Evolutionary conservation across 2,113 vertebrate genomes (phyloP).

Genomic region (Calidris pugnax): DNA sequence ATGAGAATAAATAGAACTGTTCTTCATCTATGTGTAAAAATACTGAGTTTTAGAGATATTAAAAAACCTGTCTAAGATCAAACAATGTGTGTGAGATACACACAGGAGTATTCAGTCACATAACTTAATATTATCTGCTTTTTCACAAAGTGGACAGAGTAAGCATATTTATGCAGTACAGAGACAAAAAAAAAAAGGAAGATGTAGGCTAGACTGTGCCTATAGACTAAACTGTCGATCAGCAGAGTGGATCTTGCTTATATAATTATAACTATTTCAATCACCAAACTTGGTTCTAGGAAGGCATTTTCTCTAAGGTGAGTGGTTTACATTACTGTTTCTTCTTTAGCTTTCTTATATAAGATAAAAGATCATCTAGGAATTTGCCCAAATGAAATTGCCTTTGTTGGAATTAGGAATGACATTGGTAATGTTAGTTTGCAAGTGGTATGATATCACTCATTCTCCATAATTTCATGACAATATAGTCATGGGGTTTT

Average conservation of each 20-base stretch:
- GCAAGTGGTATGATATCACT: background rate
- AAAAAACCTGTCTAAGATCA: background rate
- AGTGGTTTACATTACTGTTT: background rate
- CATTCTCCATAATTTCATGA: background rate
- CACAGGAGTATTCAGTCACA: background rate
- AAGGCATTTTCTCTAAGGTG: background rate
- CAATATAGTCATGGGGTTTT: background rate
- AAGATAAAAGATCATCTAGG: background rate
- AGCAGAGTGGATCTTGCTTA: background rate
- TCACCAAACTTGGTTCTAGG: background rate
- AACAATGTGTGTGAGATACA: background rate
- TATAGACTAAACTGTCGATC: background rate
- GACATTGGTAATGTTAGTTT: background rate
- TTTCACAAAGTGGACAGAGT: background rate
- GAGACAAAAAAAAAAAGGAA: background rate
- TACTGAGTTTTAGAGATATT: background rate
- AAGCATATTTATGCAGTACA: background rate
- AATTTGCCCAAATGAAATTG: background rate
- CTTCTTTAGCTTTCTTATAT: background rate
- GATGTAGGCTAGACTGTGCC: background rate
- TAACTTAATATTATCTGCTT: background rate
- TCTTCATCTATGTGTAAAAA: background rate
- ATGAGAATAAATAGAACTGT: background rate
- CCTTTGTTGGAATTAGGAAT: background rate
- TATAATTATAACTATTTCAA: background rate